Conservation (phyloP, 2,888 invertebrate species). For the Hybos culiciformis region DNA sequence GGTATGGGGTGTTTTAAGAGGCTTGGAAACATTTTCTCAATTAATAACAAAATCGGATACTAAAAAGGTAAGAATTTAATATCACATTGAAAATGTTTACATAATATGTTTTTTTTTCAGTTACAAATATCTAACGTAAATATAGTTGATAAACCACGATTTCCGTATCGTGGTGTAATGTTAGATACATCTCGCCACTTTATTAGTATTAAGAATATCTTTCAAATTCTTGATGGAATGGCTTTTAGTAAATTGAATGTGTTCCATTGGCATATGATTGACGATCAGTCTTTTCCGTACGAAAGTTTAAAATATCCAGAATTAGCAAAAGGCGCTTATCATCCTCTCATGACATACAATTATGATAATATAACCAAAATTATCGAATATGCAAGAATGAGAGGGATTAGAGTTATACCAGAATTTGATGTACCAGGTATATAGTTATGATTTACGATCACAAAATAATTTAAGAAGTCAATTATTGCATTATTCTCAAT, state of each 20-base stretch:
- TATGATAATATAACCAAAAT: constrained; percentile 48
- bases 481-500: background rate
- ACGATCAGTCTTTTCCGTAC: constrained; percentile 87
- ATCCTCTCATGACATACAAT: constrained; percentile 48
- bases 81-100: background rate
- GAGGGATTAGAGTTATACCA: constrained; percentile 76
- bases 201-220: constrained; percentile 50
- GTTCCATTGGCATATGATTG: constrained; percentile 91
- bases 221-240: constrained; percentile 66
- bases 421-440: constrained; percentile 82
- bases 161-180: constrained; percentile 68
- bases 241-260: constrained; percentile 84
- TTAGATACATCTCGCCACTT: constrained; percentile 83
- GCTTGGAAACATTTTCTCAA: constrained; percentile 77
- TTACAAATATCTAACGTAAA: constrained; percentile 50
- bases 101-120: constrained; percentile 27
- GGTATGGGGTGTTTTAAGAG: constrained; percentile 75
- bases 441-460: constrained; percentile 11
- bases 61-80: constrained; percentile 18
- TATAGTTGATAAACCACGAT: constrained; percentile 67
- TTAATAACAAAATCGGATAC: constrained; percentile 37
- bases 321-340: constrained; percentile 62
- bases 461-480: background rate
- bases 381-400: constrained; percentile 59
- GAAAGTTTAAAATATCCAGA: constrained; percentile 64